Percentiles rank a stretch among this genome's conserved stretches.
These are phyloP conservation scores for Oikopleura albicans DNA, from an alignment of 23 tunicate species.

Conservation along the genomic window DNA sequence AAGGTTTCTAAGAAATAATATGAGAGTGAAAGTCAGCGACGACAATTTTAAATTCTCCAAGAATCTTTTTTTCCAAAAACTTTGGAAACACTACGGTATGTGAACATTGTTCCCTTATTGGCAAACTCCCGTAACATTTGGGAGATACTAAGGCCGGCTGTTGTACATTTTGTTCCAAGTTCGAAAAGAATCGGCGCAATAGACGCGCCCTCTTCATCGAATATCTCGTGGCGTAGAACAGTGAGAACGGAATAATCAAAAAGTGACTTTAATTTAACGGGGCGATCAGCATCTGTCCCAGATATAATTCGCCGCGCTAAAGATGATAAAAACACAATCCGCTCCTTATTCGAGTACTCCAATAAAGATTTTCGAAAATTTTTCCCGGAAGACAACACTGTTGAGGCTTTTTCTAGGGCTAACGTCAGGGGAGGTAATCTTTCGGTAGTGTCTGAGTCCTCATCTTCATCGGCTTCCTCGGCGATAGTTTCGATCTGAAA, in stretches of 20 bases:
- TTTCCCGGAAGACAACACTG: not conserved
- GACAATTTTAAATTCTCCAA: too few species aligned
- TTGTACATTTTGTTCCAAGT: not conserved
- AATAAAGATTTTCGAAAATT: not conserved
- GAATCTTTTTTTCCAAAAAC: too few species aligned
- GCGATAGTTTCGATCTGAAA: too few species aligned
- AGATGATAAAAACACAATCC: not conserved
- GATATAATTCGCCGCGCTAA: not conserved
- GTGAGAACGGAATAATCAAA: not conserved
- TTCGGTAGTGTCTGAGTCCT: not conserved
- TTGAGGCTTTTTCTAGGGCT: not conserved
- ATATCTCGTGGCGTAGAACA: not conserved
- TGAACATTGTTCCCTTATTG: not conserved
- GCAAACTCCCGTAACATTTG: constrained; percentile 2
- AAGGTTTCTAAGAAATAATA: too few species aligned
- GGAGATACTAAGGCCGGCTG: not conserved
- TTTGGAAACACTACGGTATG: too few species aligned
- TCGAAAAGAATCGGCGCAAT: not conserved
- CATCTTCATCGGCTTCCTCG: too few species aligned
- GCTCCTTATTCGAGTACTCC: not conserved
- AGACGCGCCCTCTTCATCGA: not conserved
- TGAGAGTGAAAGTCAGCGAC: too few species aligned
- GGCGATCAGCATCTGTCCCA: not conserved
- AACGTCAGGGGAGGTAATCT: not conserved
- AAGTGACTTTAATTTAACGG: not conserved